Percentiles rank a stretch among this genome's conserved stretches.
These are phyloP conservation scores for Cyaniris semiargus DNA, from an alignment of 2,888 invertebrate species.

Conservation along the genomic window DNA sequence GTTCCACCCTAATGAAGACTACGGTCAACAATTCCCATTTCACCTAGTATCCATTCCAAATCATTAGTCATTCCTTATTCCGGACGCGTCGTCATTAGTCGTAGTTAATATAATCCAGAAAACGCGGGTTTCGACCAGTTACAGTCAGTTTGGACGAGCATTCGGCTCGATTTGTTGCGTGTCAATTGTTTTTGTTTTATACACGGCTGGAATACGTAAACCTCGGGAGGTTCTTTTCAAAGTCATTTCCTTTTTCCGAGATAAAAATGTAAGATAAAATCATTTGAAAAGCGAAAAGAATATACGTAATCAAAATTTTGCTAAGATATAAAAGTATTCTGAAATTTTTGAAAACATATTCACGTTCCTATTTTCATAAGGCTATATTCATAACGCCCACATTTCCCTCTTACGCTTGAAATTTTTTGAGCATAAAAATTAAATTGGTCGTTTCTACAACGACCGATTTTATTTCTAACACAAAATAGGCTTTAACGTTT, in stretches of 20 bases:
- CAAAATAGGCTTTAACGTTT: not conserved
- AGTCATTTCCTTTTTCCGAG: constrained; percentile 22
- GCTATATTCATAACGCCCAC: not conserved
- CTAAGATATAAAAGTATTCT: not conserved
- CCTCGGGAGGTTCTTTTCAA: constrained; percentile 40
- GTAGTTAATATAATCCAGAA: constrained; percentile 60
- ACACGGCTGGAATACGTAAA: constrained; percentile 56
- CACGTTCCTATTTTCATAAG: not conserved
- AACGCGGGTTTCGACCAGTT: constrained; percentile 48
- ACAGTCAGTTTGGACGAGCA: constrained; percentile 47
- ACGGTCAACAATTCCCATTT: constrained; percentile 28
- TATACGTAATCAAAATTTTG: not conserved
- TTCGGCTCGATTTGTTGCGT: constrained; percentile 67
- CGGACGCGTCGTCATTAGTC: constrained; percentile 63
- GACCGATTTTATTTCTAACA: not conserved
- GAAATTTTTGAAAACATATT: not conserved
- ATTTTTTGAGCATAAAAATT: not conserved
- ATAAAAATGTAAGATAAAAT: not conserved
- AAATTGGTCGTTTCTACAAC: not conserved
- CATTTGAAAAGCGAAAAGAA: not conserved
- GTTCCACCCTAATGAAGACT: not conserved
- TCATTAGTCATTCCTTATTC: constrained; percentile 54
- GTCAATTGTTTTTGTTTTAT: constrained; percentile 65
- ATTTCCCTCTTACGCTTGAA: not conserved
- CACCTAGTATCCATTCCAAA: constrained; percentile 35